Conservation (phyloP, 2,797 vertebrate species). For the Echiichthys vipera region DNA sequence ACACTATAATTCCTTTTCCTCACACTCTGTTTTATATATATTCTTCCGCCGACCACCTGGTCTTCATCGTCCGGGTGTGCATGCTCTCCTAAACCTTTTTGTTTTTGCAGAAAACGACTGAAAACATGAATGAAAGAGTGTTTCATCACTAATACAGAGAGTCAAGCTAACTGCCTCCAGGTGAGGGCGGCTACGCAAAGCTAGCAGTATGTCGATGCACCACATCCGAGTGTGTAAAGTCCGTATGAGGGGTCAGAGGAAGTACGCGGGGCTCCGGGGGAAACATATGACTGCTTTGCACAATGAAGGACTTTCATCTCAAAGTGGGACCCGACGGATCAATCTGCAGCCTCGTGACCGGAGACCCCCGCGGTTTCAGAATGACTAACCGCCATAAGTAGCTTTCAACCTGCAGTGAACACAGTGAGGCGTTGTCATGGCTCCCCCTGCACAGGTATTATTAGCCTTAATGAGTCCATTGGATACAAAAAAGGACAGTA, state of each 20-base stretch:
- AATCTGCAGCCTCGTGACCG: slow-evolving; percentile 30
- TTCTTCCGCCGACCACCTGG: no score
- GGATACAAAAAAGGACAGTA: background rate
- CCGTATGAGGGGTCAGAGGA: background rate
- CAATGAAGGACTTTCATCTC: slow-evolving; percentile 40
- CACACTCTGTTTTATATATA: no score
- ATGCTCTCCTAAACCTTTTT: no score
- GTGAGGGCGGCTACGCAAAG: background rate
- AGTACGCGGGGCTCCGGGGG: background rate
- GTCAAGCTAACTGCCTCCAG: background rate
- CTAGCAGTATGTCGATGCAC: background rate
- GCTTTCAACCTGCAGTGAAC: slow-evolving; percentile 2
- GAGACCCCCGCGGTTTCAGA: background rate
- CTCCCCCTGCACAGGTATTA: background rate
- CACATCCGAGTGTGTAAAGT: slow-evolving; percentile 1
- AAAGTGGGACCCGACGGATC: slow-evolving; percentile 35
- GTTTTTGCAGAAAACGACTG: no score
- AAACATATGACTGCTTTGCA: slow-evolving; percentile 42
- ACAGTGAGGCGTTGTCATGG: background rate
- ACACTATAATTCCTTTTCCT: no score
- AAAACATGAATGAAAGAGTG: no score
- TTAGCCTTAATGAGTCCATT: slow-evolving; percentile 6
- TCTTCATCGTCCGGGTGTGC: no score
- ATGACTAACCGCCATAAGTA: background rate
- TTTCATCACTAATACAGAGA: no score